Conservation (phyloP, 2,797 vertebrate genomes). For the Hippopotamyrus pictus region DNA sequence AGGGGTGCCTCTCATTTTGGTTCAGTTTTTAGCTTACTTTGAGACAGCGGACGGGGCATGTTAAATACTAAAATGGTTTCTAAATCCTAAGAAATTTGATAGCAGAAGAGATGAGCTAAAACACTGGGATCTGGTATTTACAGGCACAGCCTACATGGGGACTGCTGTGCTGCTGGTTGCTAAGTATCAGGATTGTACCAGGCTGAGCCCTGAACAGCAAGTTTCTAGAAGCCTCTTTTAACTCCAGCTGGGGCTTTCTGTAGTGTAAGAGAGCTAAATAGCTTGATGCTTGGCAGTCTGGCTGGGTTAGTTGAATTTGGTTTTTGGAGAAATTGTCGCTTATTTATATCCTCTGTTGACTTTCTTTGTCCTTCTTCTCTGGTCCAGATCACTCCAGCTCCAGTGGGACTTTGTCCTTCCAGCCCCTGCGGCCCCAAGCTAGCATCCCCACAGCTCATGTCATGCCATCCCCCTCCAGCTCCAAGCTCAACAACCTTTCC, state of each 20-base stretch:
- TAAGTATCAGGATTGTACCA: not conserved
- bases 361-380: not conserved
- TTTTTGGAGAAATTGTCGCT: not conserved
- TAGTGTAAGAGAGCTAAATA: not conserved
- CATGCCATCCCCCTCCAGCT: conserved; percentile 68
- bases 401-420: conserved; percentile 72
- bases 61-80: not conserved
- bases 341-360: not conserved
- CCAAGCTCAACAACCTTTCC: conserved; percentile 51
- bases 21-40: not conserved
- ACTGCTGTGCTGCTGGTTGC: not conserved
- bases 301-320: not conserved
- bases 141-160: not conserved
- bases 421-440: conserved; percentile 65
- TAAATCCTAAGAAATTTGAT: not conserved
- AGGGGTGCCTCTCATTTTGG: not conserved
- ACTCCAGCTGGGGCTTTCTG: not conserved
- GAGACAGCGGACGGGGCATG: not conserved
- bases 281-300: not conserved
- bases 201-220: not conserved
- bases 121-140: not conserved
- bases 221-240: not conserved
- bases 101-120: not conserved
- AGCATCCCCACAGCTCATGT: conserved; percentile 76
- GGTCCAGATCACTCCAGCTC: conserved; percentile 80